Conservation (phyloP, 2,113 vertebrate species). For the Tachycineta bicolor region DNA sequence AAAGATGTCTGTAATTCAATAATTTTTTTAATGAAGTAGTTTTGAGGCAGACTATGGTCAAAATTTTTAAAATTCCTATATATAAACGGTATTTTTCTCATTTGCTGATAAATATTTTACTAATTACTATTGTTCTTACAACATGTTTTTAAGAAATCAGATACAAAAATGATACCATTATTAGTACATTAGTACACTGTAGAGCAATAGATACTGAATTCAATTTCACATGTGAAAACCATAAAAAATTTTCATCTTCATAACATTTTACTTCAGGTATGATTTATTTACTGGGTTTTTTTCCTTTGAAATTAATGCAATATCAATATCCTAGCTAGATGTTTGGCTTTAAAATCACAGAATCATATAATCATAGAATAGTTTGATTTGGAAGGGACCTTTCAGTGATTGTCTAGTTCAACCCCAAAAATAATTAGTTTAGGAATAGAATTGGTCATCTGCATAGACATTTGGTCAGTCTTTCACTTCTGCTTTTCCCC, state of each 20-base stretch:
- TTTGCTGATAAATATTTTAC: background rate
- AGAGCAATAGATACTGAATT: background rate
- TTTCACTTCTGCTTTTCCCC: background rate
- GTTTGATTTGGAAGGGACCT: background rate
- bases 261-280: background rate
- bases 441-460: background rate
- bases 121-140: background rate
- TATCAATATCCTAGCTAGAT: background rate
- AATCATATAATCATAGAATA: background rate
- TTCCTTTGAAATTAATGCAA: background rate
- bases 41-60: background rate
- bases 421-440: background rate
- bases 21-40: background rate
- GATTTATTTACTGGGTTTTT: background rate
- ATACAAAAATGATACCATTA: background rate
- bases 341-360: background rate
- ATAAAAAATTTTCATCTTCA: background rate
- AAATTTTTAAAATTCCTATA: background rate
- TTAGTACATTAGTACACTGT: background rate
- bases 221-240: background rate
- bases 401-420: too few relatives aligned
- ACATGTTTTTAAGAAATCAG: background rate
- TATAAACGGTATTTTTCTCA: background rate
- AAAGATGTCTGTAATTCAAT: background rate
- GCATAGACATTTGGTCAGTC: background rate